Percentiles rank a stretch among this genome's conserved stretches.
phyloP scores from a whole-genome alignment of 2,888 invertebrate species.

The Lasius fuliginosus region DNA sequence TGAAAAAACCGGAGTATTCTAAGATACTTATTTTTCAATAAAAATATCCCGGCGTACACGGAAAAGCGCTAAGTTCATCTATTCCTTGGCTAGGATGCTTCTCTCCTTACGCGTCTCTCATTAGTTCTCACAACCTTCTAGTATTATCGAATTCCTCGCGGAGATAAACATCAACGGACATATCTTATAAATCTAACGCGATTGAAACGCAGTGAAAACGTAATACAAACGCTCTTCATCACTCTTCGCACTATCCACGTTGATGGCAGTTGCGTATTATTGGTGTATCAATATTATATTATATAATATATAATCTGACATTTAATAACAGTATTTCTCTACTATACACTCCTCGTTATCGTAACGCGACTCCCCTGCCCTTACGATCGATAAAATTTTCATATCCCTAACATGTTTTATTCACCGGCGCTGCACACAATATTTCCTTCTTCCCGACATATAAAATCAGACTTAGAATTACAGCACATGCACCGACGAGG shows the following conservation, averaged over 20 bases:
- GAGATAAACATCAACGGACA: conserved; percentile 28
- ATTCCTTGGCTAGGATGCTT: neutral
- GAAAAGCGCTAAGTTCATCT: neutral
- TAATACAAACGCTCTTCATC: conserved; percentile 43
- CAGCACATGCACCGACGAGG: conserved; percentile 53
- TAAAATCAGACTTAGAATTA: conserved; percentile 78
- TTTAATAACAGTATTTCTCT: conserved; percentile 63
- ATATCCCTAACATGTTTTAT: conserved; percentile 66
- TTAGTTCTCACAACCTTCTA: conserved; percentile 26
- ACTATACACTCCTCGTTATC: conserved; percentile 50
- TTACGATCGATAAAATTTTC: conserved; percentile 67
- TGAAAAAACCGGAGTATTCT: conserved; percentile 9
- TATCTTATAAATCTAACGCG: conserved; percentile 39
- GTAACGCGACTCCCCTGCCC: conserved; percentile 31
- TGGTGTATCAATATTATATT: conserved; percentile 62
- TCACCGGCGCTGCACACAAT: conserved; percentile 49
- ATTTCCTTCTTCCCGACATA: conserved; percentile 61
- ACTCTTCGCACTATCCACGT: conserved; percentile 39
- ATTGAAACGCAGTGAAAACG: conserved; percentile 33
- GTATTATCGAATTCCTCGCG: neutral
- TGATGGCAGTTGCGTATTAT: conserved; percentile 72
- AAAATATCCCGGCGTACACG: neutral
- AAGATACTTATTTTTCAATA: conserved; percentile 25
- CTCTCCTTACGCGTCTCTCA: neutral
- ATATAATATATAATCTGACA: conserved; percentile 55